Percentiles rank a stretch among this genome's conserved stretches.
Evolutionary conservation across 2,113 vertebrate species (phyloP).

Genomic region (Pygoscelis adeliae): DNA sequence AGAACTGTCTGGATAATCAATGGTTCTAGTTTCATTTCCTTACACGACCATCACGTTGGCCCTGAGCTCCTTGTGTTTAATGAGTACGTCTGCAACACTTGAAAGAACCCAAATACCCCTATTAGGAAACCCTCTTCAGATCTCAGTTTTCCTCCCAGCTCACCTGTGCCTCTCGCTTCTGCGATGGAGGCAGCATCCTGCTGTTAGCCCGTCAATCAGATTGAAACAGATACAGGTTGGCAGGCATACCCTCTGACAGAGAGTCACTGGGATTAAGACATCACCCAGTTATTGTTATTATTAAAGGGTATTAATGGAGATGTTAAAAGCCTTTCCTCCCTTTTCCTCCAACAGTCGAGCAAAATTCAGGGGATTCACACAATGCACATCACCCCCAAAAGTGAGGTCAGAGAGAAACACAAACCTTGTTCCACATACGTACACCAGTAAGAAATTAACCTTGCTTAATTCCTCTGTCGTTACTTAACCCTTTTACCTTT

Average conservation of each 20-base stretch:
- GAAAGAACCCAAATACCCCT: constrained; percentile 39
- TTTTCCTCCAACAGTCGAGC: background rate
- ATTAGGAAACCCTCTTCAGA: constrained; percentile 50
- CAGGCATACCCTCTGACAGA: constrained; percentile 28
- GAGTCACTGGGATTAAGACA: constrained; percentile 29
- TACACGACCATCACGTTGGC: background rate
- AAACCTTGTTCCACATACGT: background rate
- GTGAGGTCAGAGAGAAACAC: background rate
- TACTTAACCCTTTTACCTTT: background rate
- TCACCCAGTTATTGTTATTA: constrained; percentile 34
- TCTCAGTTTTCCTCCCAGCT: constrained; percentile 11
- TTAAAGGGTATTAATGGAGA: constrained; percentile 6
- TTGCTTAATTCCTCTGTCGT: background rate
- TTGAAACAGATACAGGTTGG: background rate
- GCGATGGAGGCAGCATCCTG: constrained; percentile 25
- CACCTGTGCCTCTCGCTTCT: constrained; percentile 47
- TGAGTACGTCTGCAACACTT: constrained; percentile 37
- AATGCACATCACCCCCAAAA: background rate
- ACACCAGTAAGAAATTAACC: background rate
- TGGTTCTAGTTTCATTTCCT: constrained; percentile 50
- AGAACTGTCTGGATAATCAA: constrained; percentile 59
- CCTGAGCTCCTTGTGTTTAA: constrained; percentile 53
- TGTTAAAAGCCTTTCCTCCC: background rate
- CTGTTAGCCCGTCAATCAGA: constrained; percentile 55
- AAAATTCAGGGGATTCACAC: background rate